A percentile compares a stretch with the other conserved stretches of the same genome.
phyloP scores from a whole-genome alignment of 2,113 vertebrate genomes.

The Dolichallabes microphthalmus region DNA sequence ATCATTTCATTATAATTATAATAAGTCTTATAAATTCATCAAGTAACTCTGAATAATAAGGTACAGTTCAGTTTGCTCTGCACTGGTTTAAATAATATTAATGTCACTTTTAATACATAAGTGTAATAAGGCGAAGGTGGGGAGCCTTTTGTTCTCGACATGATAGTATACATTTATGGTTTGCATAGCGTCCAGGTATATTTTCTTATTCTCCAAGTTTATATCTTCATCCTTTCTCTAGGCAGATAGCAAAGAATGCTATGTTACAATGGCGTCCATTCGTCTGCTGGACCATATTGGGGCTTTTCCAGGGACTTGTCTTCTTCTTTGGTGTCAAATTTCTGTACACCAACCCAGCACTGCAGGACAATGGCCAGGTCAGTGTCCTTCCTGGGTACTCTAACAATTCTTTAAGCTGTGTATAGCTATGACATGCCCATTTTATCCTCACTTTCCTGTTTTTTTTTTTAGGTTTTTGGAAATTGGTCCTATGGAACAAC shows the following conservation, averaged over 20 bases:
- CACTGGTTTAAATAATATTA: background rate
- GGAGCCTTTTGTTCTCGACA: background rate
- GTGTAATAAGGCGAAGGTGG: background rate
- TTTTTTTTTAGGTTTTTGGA: conserved; percentile 81
- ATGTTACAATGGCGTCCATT: conserved; percentile 91
- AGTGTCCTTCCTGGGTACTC: conserved; percentile 1
- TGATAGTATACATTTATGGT: background rate
- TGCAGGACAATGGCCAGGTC: conserved; percentile 94
- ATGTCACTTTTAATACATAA: background rate
- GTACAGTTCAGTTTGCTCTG: background rate
- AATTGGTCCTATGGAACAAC: conserved; percentile 97
- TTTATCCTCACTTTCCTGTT: conserved; percentile 6
- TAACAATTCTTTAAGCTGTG: background rate
- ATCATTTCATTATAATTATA: too few relatives aligned
- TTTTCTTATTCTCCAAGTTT: conserved; percentile 33
- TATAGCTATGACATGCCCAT: background rate
- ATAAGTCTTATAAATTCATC: background rate
- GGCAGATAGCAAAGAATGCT: conserved; percentile 89
- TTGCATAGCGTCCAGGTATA: background rate
- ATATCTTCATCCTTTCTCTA: conserved; percentile 56
- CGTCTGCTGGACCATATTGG: conserved; percentile 90
- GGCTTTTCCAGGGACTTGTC: conserved; percentile 87
- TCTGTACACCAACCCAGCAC: conserved; percentile 84
- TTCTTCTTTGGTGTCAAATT: conserved; percentile 93
- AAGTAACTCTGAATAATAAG: background rate